Evolutionary conservation across 2,888 invertebrate genomes (phyloP).

Genomic region (Cryptus viduatorius): DNA sequence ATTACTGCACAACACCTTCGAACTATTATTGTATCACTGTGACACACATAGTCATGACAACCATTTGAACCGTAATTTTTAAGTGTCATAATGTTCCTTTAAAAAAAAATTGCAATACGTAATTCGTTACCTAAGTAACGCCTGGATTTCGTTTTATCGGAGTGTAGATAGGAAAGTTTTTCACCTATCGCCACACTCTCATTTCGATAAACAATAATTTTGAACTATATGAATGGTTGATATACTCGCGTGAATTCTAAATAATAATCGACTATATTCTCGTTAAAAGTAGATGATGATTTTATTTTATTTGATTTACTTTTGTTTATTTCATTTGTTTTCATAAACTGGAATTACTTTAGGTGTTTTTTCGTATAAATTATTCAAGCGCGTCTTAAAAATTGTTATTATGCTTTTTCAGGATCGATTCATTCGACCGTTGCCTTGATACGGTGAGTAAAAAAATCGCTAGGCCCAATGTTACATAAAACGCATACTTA

Average conservation of each 20-base stretch:
- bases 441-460: constrained; percentile 15
- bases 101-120: background rate
- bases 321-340: no score
- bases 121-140: background rate
- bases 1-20: background rate
- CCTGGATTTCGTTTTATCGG: background rate
- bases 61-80: background rate
- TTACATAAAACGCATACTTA: constrained; percentile 44
- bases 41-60: no score
- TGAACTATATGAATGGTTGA: no score
- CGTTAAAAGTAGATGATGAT: no score
- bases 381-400: background rate
- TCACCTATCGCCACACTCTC: no score
- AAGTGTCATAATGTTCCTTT: background rate
- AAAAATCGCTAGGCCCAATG: constrained; percentile 23
- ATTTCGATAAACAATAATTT: no score
- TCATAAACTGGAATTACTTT: no score
- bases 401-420: background rate
- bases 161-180: background rate
- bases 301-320: no score
- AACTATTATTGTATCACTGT: background rate
- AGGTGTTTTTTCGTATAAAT: background rate
- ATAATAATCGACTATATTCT: no score
- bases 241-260: no score
- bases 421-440: background rate